Conservation (phyloP, 2,797 vertebrate genomes). For the Enteromius trimaculatus region DNA sequence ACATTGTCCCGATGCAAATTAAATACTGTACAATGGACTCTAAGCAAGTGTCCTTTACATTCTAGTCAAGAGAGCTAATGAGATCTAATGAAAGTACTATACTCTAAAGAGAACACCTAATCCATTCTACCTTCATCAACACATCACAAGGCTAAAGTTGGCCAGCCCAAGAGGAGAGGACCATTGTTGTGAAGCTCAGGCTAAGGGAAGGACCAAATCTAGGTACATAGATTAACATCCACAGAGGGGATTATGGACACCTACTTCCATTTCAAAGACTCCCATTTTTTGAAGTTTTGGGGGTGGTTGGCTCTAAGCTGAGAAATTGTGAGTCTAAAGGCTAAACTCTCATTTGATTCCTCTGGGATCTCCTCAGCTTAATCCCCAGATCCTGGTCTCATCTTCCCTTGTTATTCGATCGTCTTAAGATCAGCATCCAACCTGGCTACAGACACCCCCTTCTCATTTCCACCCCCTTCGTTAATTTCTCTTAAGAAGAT, state of each 20-base stretch:
- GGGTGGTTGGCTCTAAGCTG: slow-evolving; percentile 62
- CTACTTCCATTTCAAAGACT: slow-evolving; percentile 69
- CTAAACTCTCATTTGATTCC: slow-evolving; percentile 74
- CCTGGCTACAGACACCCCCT: slow-evolving; percentile 66
- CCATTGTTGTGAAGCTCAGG: slow-evolving; percentile 40
- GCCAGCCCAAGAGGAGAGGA: slow-evolving; percentile 41
- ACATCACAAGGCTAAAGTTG: slow-evolving; percentile 56
- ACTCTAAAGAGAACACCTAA: slow-evolving; percentile 27
- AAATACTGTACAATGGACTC: slow-evolving; percentile 24
- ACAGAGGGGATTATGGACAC: slow-evolving; percentile 66
- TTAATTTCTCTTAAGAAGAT: slow-evolving; percentile 89
- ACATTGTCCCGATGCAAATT: slow-evolving; percentile 42
- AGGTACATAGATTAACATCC: slow-evolving; percentile 76
- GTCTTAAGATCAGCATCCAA: slow-evolving; percentile 77
- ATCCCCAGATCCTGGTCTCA: slow-evolving; percentile 69
- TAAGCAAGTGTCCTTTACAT: slow-evolving; percentile 7
- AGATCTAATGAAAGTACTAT: slow-evolving; percentile 22
- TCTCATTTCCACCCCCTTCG: slow-evolving; percentile 65
- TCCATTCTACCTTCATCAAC: slow-evolving; percentile 32
- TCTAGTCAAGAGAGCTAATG: slow-evolving; percentile 29
- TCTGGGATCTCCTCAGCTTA: slow-evolving; percentile 73
- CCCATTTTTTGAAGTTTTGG: slow-evolving; percentile 69
- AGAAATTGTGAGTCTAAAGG: slow-evolving; percentile 58
- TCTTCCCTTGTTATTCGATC: slow-evolving; percentile 77
- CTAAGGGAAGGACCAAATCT: slow-evolving; percentile 55